Percentiles rank a stretch among this genome's conserved stretches.
Conservation (phyloP, 2,797 vertebrate genomes). For the Discoglossus pictus region DNA sequence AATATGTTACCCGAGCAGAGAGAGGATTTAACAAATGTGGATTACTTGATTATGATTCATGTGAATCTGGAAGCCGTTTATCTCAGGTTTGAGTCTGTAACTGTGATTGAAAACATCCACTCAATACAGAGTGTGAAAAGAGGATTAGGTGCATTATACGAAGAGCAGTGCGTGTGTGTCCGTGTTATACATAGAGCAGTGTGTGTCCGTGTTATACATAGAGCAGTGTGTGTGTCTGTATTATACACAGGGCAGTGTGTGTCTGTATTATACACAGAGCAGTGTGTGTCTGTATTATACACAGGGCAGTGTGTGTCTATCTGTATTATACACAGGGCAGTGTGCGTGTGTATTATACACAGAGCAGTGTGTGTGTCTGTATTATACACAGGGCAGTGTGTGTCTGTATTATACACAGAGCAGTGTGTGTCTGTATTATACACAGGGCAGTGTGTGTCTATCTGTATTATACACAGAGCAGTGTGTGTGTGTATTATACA, state of each 20-base stretch:
- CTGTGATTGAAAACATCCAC: slow-evolving; percentile 16
- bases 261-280: too few relatives aligned
- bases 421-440: too few relatives aligned
- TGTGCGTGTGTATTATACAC: too few relatives aligned
- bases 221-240: neutral
- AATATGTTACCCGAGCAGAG: slow-evolving; percentile 41
- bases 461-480: too few relatives aligned
- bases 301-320: too few relatives aligned
- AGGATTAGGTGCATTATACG: slow-evolving; percentile 9
- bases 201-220: neutral
- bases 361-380: too few relatives aligned
- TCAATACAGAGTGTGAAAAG: slow-evolving; percentile 25
- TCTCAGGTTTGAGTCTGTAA: slow-evolving; percentile 21
- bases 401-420: too few relatives aligned
- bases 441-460: too few relatives aligned
- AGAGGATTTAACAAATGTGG: slow-evolving; percentile 38
- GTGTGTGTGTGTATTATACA: too few relatives aligned
- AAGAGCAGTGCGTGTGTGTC: neutral
- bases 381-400: too few relatives aligned
- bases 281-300: too few relatives aligned
- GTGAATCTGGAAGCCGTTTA: slow-evolving; percentile 17
- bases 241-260: neutral
- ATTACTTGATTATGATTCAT: slow-evolving; percentile 44
- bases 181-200: neutral
- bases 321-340: too few relatives aligned